Evolutionary conservation across 30 jellyfish, hydroid and myxozoan genomes (phyloP), one percentile per base, ranked within the genome.

Genomic region (Morbakka virulenta): DNA sequence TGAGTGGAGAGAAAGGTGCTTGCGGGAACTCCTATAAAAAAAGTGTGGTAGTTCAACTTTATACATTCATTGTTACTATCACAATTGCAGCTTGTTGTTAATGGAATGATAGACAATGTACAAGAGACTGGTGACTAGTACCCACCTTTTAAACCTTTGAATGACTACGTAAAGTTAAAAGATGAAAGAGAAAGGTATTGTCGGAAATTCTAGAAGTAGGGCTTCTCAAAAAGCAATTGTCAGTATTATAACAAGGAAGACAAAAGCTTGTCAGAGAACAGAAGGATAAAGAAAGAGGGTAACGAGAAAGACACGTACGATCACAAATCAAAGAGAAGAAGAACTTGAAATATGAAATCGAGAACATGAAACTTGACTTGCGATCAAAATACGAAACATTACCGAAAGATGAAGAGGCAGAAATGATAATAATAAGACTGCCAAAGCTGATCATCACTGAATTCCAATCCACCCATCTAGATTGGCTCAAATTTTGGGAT

Each of bases 371-470:
- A 53, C 28, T 64, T 22, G 89, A 74, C n/a, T n/a, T n/a, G n/a
- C n/a, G n/a, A n/a, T n/a, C n/a, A n/a, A n/a, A n/a, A n/a, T n/a
- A n/a, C n/a, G n/a, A n/a, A n/a, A n/a, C n/a, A n/a, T n/a, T n/a
- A n/a, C n/a, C n/a, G n/a, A n/a, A n/a, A n/a, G n/a, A n/a, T n/a
- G n/a, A n/a, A n/a, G n/a, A n/a, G n/a, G n/a, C n/a, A 30, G 50
- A 73, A 35, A 61, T 32, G 21, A 71, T n/a, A n/a, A n/a, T n/a
- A n/a, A n/a, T n/a, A n/a, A n/a, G 50, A 33, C 83, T 34, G 26
- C 83, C 83, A 50, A 71, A 74, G 66, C 86, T 74, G 79, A 68
- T 25, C 32, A 51, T 52, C 26, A n/a, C 83, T 32, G 48, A 78
- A 29, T 78, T 78, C 34, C 80, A 72, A 68, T 68, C 71, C 32